Conservation (phyloP, 1,140 invertebrate species). For the Zaprionus nigranus region DNA sequence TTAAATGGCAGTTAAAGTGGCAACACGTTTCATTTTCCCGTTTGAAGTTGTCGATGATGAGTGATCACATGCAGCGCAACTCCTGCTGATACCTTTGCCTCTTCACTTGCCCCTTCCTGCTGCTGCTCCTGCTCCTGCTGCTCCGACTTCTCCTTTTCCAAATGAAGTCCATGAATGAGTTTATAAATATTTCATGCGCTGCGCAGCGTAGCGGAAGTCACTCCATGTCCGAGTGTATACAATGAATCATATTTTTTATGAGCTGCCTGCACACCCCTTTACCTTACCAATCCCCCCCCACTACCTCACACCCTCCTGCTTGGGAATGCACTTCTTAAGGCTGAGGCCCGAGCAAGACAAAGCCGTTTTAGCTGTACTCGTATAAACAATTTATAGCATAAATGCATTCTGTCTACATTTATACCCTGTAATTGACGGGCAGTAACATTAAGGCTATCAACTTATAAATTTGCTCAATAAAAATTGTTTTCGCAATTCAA, state of each 20-base stretch:
- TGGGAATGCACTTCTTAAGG: slow-evolving; percentile 37
- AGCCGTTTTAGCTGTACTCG: slow-evolving; percentile 43
- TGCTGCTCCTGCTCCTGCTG: background rate
- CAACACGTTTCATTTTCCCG: slow-evolving; percentile 75
- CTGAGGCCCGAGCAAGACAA: slow-evolving; percentile 39
- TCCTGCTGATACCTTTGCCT: slow-evolving; percentile 5
- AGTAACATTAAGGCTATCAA: background rate
- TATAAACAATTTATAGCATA: slow-evolving; percentile 64
- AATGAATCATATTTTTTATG: slow-evolving; percentile 75
- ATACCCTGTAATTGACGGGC: slow-evolving; percentile 18
- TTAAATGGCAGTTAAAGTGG: slow-evolving; percentile 83
- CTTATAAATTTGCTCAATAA: too few relatives aligned
- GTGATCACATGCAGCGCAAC: slow-evolving; percentile 54
- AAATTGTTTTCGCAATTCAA: too few relatives aligned
- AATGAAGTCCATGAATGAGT: slow-evolving; percentile 58
- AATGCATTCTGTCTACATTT: slow-evolving; percentile 26
- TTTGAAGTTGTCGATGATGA: slow-evolving; percentile 68
- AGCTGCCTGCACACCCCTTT: slow-evolving; percentile 23
- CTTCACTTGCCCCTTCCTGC: slow-evolving; percentile 19
- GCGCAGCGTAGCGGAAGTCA: slow-evolving; percentile 58
- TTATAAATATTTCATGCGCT: slow-evolving; percentile 79
- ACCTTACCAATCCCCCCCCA: background rate
- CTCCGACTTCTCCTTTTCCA: slow-evolving; percentile 8
- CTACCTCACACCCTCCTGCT: background rate
- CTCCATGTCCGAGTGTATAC: slow-evolving; percentile 54